Conservation (phyloP, 2,797 vertebrate genomes). For the Anguilla marmorata region DNA sequence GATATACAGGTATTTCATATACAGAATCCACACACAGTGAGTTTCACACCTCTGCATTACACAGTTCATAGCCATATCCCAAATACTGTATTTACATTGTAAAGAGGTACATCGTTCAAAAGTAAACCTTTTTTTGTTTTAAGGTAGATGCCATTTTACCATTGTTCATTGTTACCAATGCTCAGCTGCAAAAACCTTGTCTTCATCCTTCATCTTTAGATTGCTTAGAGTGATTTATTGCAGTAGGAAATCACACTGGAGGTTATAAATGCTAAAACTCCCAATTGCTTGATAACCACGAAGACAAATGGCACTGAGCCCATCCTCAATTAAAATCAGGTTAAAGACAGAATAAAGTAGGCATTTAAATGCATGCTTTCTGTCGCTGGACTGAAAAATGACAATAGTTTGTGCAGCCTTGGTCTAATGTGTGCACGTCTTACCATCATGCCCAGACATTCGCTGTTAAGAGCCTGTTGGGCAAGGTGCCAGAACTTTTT, state of each 20-base stretch:
- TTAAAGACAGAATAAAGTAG: not conserved
- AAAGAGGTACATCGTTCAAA: constrained; percentile 65
- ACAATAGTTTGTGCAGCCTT: not conserved
- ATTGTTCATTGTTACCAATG: not conserved
- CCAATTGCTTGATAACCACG: not conserved
- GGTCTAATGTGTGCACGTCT: not conserved
- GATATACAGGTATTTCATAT: constrained; percentile 23
- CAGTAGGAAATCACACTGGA: not conserved
- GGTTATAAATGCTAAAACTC: not conserved
- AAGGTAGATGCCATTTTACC: constrained; percentile 15
- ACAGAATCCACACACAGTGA: not conserved
- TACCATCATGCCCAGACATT: not conserved
- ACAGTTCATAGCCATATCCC: constrained; percentile 45
- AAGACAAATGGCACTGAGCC: not conserved
- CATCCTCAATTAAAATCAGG: not conserved
- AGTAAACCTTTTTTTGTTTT: constrained; percentile 52
- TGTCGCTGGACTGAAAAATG: not conserved
- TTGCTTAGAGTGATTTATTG: not conserved
- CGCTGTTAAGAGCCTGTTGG: not conserved
- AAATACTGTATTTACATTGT: constrained; percentile 56
- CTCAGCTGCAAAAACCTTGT: not conserved
- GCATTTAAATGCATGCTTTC: constrained; percentile 4
- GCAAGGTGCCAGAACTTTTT: not conserved
- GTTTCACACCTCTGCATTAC: constrained; percentile 42
- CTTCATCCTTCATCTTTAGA: not conserved